Percentiles rank a stretch among this genome's conserved stretches.
Conservation (phyloP, 1,140 invertebrate species). For the Listronotus oregonensis region DNA sequence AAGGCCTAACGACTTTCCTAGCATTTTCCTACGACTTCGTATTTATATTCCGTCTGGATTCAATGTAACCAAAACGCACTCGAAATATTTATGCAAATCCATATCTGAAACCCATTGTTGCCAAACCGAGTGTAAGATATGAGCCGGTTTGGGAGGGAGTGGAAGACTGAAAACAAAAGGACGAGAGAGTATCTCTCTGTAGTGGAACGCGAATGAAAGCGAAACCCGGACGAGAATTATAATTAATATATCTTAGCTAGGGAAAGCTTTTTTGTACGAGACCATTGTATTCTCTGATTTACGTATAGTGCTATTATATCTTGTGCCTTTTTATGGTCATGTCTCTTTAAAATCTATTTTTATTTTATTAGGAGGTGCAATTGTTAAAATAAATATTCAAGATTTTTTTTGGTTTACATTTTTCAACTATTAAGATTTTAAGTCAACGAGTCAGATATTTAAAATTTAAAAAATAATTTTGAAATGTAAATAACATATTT, state of each 20-base stretch:
- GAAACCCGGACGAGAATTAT: slow-evolving; percentile 34
- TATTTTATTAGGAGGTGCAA: no score
- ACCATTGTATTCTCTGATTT: slow-evolving; percentile 26
- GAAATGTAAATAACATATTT: no score
- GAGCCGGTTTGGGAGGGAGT: slow-evolving; percentile 24
- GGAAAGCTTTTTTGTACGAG: slow-evolving; percentile 18
- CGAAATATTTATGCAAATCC: slow-evolving; percentile 43
- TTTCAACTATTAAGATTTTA: no score
- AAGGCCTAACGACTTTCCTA: slow-evolving; percentile 4
- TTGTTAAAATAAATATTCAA: no score
- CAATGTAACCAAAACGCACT: slow-evolving; percentile 29
- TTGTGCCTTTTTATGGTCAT: no score
- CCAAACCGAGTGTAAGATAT: slow-evolving; percentile 46
- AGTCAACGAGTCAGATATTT: no score
- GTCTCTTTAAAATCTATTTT: no score
- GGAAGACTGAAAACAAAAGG: slow-evolving; percentile 32
- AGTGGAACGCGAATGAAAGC: slow-evolving; percentile 22
- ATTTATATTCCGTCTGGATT: slow-evolving; percentile 27
- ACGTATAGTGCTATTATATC: slow-evolving; percentile 6
- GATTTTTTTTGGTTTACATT: no score
- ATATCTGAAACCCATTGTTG: slow-evolving; percentile 44
- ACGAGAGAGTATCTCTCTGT: slow-evolving; percentile 22
- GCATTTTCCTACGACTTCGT: slow-evolving; percentile 20
- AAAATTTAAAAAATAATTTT: no score
- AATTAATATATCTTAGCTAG: slow-evolving; percentile 38